Conservation (phyloP, 2,888 invertebrate genomes). For the Argynnis bischoffii region DNA sequence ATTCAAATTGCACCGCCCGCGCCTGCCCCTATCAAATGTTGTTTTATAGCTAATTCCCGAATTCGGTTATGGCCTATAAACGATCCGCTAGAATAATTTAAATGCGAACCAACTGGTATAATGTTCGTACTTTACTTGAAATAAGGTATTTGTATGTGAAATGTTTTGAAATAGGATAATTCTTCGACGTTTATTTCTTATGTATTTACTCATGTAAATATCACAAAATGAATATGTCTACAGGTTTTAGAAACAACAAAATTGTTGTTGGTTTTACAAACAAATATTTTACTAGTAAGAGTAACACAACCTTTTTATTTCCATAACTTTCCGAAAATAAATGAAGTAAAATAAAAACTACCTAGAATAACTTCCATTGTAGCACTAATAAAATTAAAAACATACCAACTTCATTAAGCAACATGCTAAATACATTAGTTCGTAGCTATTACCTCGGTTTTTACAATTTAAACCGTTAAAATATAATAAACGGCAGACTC, state of each 20-base stretch:
- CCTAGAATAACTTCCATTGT: neutral
- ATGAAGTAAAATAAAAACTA: neutral
- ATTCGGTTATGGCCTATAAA: constrained; percentile 83
- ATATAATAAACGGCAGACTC: constrained; percentile 74
- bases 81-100: constrained; percentile 82
- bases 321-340: neutral
- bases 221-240: neutral
- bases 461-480: constrained; percentile 66
- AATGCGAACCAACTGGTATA: constrained; percentile 80
- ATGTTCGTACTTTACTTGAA: constrained; percentile 80
- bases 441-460: constrained; percentile 49
- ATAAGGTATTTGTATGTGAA: constrained; percentile 83
- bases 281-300: too few relatives aligned
- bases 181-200: constrained; percentile 71
- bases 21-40: constrained; percentile 82
- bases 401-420: constrained; percentile 28
- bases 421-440: constrained; percentile 72
- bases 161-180: constrained; percentile 79
- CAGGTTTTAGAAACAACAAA: too few relatives aligned
- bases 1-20: constrained; percentile 81
- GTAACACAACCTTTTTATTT: neutral
- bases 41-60: constrained; percentile 83
- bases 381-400: constrained; percentile 45
- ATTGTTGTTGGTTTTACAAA: too few relatives aligned
- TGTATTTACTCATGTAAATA: constrained; percentile 40